Percentiles rank a stretch among this genome's conserved stretches.
phyloP scores from a whole-genome alignment of 2,797 vertebrate genomes.

The Halcyon chelicuti region DNA sequence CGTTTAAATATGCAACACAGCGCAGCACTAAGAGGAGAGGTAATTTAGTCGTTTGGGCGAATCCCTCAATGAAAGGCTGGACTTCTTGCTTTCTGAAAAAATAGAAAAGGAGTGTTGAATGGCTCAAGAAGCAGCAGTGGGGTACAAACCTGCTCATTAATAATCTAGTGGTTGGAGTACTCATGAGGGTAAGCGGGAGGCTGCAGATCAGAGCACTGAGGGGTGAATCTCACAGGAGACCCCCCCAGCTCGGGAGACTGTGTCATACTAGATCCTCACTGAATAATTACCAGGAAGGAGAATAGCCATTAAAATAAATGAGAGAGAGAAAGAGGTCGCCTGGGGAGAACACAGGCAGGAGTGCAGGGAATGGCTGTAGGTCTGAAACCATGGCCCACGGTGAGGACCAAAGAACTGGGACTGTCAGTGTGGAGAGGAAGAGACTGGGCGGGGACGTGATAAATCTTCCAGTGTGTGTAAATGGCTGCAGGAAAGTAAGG shows the following conservation, averaged over 20 bases:
- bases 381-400: fast-evolving
- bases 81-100: neutral
- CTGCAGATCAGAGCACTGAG: neutral
- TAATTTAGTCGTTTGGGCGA: neutral
- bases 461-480: neutral
- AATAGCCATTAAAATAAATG: neutral
- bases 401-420: neutral
- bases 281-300: neutral
- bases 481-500: neutral
- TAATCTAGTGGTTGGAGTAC: fast-evolving
- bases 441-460: neutral
- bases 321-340: neutral
- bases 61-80: neutral
- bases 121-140: neutral
- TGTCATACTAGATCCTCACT: neutral
- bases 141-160: neutral
- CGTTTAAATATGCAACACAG: neutral
- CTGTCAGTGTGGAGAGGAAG: neutral
- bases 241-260: neutral
- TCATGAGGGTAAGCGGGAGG: neutral
- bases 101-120: neutral
- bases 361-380: neutral
- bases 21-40: neutral
- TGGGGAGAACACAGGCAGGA: fast-evolving
- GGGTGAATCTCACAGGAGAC: fast-evolving